Percentiles rank a stretch among this genome's conserved stretches.
phyloP scores from a whole-genome alignment of 2,797 vertebrate genomes.

The Gymnocypris eckloni region DNA sequence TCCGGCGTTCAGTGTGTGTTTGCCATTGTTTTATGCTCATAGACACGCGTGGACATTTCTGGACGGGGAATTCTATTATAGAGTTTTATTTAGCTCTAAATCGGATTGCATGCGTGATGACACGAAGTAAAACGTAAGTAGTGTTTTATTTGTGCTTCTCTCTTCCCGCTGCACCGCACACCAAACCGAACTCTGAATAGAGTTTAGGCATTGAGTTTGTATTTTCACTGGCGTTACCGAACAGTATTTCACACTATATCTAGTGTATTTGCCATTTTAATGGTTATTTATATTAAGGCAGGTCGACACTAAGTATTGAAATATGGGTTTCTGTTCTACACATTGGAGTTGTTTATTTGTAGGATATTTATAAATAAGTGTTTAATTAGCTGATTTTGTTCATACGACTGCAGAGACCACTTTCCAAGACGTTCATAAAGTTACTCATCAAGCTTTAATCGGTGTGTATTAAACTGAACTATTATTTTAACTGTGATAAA shows the following conservation, averaged over 20 bases:
- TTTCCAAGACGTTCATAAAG: neutral
- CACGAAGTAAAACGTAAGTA: conserved; percentile 21
- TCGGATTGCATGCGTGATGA: conserved; percentile 8
- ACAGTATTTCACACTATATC: too few relatives aligned
- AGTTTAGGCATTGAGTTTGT: neutral
- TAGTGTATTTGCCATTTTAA: neutral
- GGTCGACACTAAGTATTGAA: neutral
- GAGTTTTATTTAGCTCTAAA: neutral
- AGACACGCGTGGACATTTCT: neutral
- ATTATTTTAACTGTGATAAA: too few relatives aligned
- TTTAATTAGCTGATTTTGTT: neutral
- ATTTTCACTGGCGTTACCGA: neutral
- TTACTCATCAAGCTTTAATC: neutral
- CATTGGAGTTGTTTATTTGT: neutral
- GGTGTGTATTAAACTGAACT: neutral
- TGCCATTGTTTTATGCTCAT: neutral
- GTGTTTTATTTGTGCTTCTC: neutral
- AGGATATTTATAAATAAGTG: neutral
- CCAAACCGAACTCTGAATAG: neutral
- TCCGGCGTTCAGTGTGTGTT: neutral
- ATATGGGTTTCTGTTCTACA: neutral
- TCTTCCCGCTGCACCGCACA: neutral
- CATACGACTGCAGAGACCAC: neutral
- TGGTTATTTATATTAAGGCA: neutral
- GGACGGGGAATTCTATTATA: neutral